Conservation (phyloP, 2,888 invertebrate species). For the Tachina lurida region DNA sequence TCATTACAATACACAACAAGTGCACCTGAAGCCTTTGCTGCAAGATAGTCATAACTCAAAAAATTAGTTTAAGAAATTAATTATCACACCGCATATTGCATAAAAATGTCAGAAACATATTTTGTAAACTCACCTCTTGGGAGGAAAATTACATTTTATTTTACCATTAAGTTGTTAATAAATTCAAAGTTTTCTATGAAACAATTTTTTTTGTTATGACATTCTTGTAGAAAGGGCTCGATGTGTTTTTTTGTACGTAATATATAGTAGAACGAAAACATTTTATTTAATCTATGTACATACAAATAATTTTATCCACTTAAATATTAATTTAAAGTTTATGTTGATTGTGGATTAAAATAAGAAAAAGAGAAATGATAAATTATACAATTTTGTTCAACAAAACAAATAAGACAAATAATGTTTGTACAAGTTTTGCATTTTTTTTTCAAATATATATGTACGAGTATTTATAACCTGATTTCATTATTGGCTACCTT, state of each 20-base stretch:
- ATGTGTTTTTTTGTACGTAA: not conserved
- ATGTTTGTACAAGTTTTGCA: not conserved
- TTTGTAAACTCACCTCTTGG: too few species aligned
- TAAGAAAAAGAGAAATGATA: conserved; percentile 28
- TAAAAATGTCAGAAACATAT: too few species aligned
- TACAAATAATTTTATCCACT: not conserved
- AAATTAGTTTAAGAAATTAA: too few species aligned
- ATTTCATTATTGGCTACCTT: not conserved
- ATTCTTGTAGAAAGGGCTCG: too few species aligned
- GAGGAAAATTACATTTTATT: too few species aligned
- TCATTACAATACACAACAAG: not conserved
- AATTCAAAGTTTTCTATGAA: too few species aligned
- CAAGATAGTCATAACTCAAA: too few species aligned
- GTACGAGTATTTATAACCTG: not conserved
- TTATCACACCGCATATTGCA: too few species aligned
- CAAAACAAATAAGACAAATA: not conserved
- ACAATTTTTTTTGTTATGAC: too few species aligned
- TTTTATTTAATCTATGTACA: not conserved
- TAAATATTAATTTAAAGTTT: conserved; percentile 53
- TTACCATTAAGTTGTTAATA: too few species aligned
- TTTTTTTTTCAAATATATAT: not conserved
- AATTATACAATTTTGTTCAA: conserved; percentile 30
- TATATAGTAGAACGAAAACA: not conserved
- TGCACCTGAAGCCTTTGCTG: not conserved
- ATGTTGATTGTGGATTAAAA: conserved; percentile 45